These are phyloP conservation scores for Cataglyphis altisquamis DNA, from an alignment of 2,888 invertebrate genomes.

Conservation along the genomic window DNA sequence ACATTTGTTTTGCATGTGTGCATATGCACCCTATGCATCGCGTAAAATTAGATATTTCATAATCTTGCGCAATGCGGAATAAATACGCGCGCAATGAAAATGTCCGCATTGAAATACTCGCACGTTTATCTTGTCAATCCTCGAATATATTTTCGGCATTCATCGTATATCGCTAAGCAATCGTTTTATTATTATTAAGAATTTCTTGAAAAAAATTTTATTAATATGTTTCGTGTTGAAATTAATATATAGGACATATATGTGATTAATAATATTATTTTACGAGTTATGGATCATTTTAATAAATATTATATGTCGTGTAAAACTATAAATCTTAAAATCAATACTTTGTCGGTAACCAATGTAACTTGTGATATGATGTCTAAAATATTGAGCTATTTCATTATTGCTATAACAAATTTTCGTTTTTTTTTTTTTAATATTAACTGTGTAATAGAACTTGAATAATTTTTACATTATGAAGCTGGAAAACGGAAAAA, in stretches of 20 bases:
- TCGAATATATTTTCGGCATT: not conserved
- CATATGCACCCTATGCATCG: constrained; percentile 33
- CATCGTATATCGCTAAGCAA: not conserved
- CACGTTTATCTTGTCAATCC: not conserved
- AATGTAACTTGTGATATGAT: too few species aligned
- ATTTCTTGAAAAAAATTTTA: not conserved
- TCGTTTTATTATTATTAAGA: not conserved
- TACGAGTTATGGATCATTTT: too few species aligned
- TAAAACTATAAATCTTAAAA: too few species aligned
- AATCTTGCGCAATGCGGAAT: constrained; percentile 58
- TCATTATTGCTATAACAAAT: not conserved
- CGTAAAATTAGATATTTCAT: constrained; percentile 69
- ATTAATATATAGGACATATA: not conserved
- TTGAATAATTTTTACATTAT: not conserved
- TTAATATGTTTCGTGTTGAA: not conserved
- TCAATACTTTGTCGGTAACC: too few species aligned
- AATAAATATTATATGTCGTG: too few species aligned
- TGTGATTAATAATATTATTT: too few species aligned
- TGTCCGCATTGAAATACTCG: not conserved
- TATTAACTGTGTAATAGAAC: not conserved
- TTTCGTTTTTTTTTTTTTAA: not conserved
- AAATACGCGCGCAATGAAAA: constrained; percentile 43
- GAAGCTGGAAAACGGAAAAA: not conserved
- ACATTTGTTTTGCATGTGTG: constrained; percentile 27
- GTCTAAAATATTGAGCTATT: not conserved